Conservation (phyloP, 2,888 invertebrate species). For the Phalangium opilio region DNA sequence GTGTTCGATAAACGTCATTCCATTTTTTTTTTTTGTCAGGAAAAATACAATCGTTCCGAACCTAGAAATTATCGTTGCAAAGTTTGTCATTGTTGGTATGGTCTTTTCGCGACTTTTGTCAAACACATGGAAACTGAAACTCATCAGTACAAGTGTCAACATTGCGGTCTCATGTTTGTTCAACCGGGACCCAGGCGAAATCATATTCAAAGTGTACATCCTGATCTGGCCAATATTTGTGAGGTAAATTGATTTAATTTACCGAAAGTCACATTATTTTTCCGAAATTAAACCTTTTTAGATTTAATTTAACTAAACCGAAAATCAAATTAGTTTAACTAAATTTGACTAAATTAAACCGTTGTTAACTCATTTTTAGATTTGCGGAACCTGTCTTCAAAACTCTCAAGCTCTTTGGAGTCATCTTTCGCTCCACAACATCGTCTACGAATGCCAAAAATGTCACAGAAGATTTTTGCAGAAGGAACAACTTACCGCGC, state of each 20-base stretch:
- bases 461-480: slow-evolving; percentile 22
- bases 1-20: background rate
- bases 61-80: slow-evolving; percentile 23
- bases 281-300: too few relatives aligned
- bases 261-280: too few relatives aligned
- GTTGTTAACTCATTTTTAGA: too few relatives aligned
- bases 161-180: slow-evolving; percentile 22
- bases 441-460: slow-evolving; percentile 21
- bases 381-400: slow-evolving; percentile 12
- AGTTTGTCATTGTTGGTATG: slow-evolving; percentile 23
- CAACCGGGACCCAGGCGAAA: slow-evolving; percentile 21
- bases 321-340: too few relatives aligned
- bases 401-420: slow-evolving; percentile 18
- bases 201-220: slow-evolving; percentile 22
- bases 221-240: slow-evolving; percentile 20
- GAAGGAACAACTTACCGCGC: slow-evolving; percentile 21
- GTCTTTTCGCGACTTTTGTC: slow-evolving; percentile 22
- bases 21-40: slow-evolving; percentile 6
- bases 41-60: slow-evolving; percentile 21
- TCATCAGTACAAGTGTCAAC: slow-evolving; percentile 21
- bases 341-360: too few relatives aligned
- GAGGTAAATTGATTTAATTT: too few relatives aligned
- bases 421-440: slow-evolving; percentile 19
- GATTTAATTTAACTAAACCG: too few relatives aligned
- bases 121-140: slow-evolving; percentile 23